Evolutionary conservation across 2,888 invertebrate species (phyloP), one percentile per base, ranked within the genome.

Genomic region (Caenorhabditis auriculariae): DNA sequence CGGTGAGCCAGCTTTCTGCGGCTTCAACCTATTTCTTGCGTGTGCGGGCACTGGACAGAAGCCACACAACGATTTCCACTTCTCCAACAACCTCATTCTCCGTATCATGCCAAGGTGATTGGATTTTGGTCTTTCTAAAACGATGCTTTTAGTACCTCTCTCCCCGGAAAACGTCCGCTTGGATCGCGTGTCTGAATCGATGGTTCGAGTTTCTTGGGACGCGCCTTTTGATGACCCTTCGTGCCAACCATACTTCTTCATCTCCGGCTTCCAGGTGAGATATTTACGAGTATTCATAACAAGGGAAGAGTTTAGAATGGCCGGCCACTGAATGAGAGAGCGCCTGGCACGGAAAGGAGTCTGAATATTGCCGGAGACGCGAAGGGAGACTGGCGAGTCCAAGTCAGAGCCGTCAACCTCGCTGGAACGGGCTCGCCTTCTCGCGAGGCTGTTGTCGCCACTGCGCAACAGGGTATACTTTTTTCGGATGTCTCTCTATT

Each of bases 351-450:
- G 29, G 76, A 79, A 41, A 63, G 74, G 27, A 65, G 67, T 35
- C 63, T 74, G 38, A 67, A 72, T 42, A 64, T 67, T 24, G 12
- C 27, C 15, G 70, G 64, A 51, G 27, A 56, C 6, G 60, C 66
- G 17, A 56, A 64, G 44, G 69, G 69, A 29, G 66, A 66, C 44
- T 64, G 64, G 66, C 56, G 59, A 50, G 66, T 70, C 43, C 35
- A 69, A 58, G 66, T 72, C 7, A 60, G 70, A 38, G 74, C 76
- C 17, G 68, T 69, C 21, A 79, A 78, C 54, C 48, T 62, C 17
- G 69, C 74, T 26, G 79, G 79, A 37, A 63, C 68, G n/a, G 79
- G 79, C 27, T 73, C 79, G 2, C 69, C 74, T 32, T 75, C 79
- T 12, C 60, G 56, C 0, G 69, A 72, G 15, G 74, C 64, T 35